Base-by-base conservation (phyloP, 2,113 vertebrate genomes). In the Marmota monax region DNA sequence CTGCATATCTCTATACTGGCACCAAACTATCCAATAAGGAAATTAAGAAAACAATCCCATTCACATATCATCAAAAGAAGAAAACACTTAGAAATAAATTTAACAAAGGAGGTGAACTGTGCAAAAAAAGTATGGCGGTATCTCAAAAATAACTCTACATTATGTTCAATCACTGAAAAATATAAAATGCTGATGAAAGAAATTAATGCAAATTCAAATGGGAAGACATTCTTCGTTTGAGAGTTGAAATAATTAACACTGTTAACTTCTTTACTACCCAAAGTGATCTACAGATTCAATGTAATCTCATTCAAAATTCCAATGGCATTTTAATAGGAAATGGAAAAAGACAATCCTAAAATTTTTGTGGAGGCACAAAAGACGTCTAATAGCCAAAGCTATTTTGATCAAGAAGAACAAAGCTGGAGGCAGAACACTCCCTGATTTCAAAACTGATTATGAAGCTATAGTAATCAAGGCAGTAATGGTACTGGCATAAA, bases 391-490 rank as follows among this genome's bases (percentile, higher is more conserved):
- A 90, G 56, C n/a, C 42, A 65, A 90, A 90, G n/a, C 63, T 85
- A 85, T 84, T 90, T 65, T 93, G 65, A 79, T 77, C 34, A 77
- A 84, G 58, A 82, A 86, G 37, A 92, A 90, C 63, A 65, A 85
- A 93, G 34, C 51, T 72, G 63, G 53, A 84, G 53, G 22, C 53
- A 63, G 5, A 51, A 72, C 80, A 89, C 25, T 82, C 74, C 23
- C 39, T 92, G 69, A 67, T 95, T 95, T 92, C 48, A 42, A 76
- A 95, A 88, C 83, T 77, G 51, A 76, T 95, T 58, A 39, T 77
- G 69, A 58, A 78, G 32, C n/a, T 65, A 56, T 65, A 93, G 72
- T 90, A 90, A 85, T 85, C 84, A 76, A 95, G 70, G 25, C 48
- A 88, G 32, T 86, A 37, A 88, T 88, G 58, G 37, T 20, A 48